Conservation (phyloP, 2,113 vertebrate genomes). For the Platycercus adscitus region DNA sequence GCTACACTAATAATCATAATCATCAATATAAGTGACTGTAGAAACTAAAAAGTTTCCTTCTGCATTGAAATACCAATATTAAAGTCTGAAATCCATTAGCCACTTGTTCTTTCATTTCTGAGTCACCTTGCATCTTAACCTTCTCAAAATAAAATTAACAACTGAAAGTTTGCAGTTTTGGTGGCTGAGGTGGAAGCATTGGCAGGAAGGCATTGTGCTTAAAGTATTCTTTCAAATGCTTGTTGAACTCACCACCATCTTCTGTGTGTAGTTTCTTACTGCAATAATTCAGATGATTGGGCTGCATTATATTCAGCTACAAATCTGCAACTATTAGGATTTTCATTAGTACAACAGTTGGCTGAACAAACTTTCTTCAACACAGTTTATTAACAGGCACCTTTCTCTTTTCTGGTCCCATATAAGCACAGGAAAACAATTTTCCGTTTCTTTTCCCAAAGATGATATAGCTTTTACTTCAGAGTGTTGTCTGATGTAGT, state of each 20-base stretch:
- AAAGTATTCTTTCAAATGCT: background rate
- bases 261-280: background rate
- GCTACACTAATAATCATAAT: background rate
- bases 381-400: background rate
- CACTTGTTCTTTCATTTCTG: background rate
- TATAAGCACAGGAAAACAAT: background rate
- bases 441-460: background rate
- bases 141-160: background rate
- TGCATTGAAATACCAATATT: background rate
- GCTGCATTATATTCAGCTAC: background rate
- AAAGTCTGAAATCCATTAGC: background rate
- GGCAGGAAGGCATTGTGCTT: background rate
- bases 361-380: background rate
- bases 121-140: background rate
- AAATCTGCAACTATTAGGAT: slow-evolving; percentile 29
- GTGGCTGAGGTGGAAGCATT: background rate
- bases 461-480: background rate
- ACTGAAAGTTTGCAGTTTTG: background rate
- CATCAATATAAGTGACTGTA: background rate
- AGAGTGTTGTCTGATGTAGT: background rate
- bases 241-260: background rate
- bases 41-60: background rate
- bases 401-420: background rate
- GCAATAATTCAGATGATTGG: background rate
- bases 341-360: slow-evolving; percentile 17